Conservation (phyloP, 2,113 vertebrate genomes). For the Ovis aries region ARS-UI_Ramb_v3.0 NC_056075.1:20683001-20683500, state of each 20-base stretch:
- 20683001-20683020: too few species aligned
- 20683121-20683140: background rate
- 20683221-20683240: background rate
- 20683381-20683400: background rate
- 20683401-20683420: background rate
- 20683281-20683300: background rate
- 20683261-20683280: background rate
- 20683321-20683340: background rate
- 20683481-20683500: background rate
- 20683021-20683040: too few species aligned
- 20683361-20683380: background rate
- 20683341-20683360: background rate
- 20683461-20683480: background rate
- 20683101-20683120: background rate
- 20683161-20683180: background rate
- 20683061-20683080: too few species aligned
- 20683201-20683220: background rate
- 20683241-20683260: background rate
- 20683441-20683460: background rate
- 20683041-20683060: too few species aligned
- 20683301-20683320: background rate
- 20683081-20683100: too few species aligned
- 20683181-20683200: background rate
- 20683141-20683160: background rate
- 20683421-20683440: background rate